phyloP scores from a whole-genome alignment of 2,888 invertebrate species.

The Athetis lepigone region DNA sequence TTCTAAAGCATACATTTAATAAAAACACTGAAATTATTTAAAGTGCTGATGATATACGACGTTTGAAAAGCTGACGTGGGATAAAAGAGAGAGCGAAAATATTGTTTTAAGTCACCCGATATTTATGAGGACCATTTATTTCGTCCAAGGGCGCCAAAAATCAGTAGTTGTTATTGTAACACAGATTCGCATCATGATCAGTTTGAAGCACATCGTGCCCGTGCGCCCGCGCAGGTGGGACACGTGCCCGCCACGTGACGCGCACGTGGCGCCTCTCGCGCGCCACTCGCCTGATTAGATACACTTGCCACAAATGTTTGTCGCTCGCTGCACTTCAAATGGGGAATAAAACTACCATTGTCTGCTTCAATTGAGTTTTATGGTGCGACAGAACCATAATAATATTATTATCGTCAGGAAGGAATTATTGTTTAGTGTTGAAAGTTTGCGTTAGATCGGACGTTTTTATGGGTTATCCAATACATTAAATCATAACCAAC shows the following conservation, averaged over 20 bases:
- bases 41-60: background rate
- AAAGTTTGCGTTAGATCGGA: constrained; percentile 21
- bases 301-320: constrained; percentile 86
- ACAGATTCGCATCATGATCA: constrained; percentile 57
- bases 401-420: constrained; percentile 71
- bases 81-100: constrained; percentile 36
- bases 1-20: too few relatives aligned
- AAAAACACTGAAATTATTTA: too few relatives aligned
- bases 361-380: constrained; percentile 72
- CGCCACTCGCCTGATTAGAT: constrained; percentile 74
- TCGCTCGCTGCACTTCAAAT: constrained; percentile 73
- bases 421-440: constrained; percentile 43
- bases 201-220: constrained; percentile 50
- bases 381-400: constrained; percentile 75
- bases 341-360: constrained; percentile 78
- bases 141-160: constrained; percentile 47
- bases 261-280: constrained; percentile 66
- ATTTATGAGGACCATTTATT: constrained; percentile 38
- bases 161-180: constrained; percentile 59
- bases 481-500: background rate
- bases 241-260: constrained; percentile 76
- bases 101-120: constrained; percentile 42
- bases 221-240: constrained; percentile 75
- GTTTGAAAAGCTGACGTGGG: background rate
- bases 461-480: constrained; percentile 5